These are phyloP conservation scores for Anomalospiza imberbis DNA, from an alignment of 2,797 vertebrate species.

Conservation along the genomic window DNA sequence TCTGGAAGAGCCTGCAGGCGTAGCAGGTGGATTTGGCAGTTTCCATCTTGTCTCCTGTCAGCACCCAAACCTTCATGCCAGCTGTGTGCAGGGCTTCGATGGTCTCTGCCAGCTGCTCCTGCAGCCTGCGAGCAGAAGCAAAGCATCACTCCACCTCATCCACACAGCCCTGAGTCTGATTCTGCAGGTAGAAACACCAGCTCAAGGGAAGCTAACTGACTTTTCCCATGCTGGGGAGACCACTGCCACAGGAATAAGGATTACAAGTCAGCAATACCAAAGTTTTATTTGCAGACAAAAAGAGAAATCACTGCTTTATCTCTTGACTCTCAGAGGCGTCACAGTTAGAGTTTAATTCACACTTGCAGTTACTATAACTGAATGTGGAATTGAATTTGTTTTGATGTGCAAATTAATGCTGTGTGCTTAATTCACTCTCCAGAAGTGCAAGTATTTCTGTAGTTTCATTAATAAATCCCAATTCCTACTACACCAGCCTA, in stretches of 20 bases:
- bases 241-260: background rate
- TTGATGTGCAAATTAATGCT: constrained; percentile 36
- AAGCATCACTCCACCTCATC: background rate
- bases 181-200: background rate
- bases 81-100: constrained; percentile 92
- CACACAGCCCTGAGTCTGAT: background rate
- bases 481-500: background rate
- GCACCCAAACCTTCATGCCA: constrained; percentile 96
- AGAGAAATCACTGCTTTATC: background rate
- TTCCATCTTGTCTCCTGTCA: constrained; percentile 98
- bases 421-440: background rate
- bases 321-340: background rate
- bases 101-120: constrained; percentile 92
- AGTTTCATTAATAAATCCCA: constrained; percentile 44
- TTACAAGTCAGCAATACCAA: background rate
- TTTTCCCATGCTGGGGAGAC: background rate
- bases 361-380: background rate
- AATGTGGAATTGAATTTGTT: background rate
- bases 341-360: background rate
- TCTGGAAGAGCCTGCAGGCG: constrained; percentile 92
- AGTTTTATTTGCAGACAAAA: background rate
- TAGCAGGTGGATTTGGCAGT: constrained; percentile 97
- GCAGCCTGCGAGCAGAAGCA: constrained; percentile 78
- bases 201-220: background rate
- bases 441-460: background rate